Evolutionary conservation across 2,888 invertebrate species (phyloP), one percentile per base, ranked within the genome.

Genomic region (Oasisia sp.): DNA sequence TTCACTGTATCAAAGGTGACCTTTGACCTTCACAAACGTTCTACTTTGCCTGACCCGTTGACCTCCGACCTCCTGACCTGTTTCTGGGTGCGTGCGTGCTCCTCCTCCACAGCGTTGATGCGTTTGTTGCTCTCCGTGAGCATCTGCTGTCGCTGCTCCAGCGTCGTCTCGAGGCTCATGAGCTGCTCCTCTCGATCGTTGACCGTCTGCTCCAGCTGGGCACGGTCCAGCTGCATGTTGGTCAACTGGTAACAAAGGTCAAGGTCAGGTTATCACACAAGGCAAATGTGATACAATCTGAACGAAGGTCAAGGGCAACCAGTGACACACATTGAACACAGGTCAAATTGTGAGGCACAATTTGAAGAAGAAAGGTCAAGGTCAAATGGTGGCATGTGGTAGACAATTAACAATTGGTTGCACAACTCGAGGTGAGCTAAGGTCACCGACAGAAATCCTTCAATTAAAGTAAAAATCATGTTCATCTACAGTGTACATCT

Each of bases 151-250:
- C 27, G 74, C 27, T 74, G 74, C 74, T 74, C 74, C 74, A 74
- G 74, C n/a, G 74, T 74, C 74, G 74, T 74, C 74, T 74, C 74
- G 27, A 74, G 19, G 27, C n/a, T 19, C 27, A 19, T 27, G 27
- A 95, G 92, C 94, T 94, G 94, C n/a, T 94, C 92, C 93, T 95
- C 94, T 38, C 94, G 93, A 93, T 95, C 95, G 91, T 93, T 90
- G 38, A 94, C 38, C 1, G 94, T 93, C 92, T 93, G 94, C 94
- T 95, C 94, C 90, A 94, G 91, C 44, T 94, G 93, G 38, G 93
- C 91, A 92, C 93, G 93, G 91, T 94, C 94, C 92, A 94, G 93
- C 4, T 93, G 92, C 91, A 94, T 95, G 32, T 94, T 94, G 90
- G 94, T 94, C 74, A 94, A 91, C 56, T 94, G 74, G 74, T 19